A percentile compares a stretch with the other conserved stretches of the same genome.
Conservation (phyloP, 2,888 invertebrate species). For the Drosophila trichaetosa region DNA sequence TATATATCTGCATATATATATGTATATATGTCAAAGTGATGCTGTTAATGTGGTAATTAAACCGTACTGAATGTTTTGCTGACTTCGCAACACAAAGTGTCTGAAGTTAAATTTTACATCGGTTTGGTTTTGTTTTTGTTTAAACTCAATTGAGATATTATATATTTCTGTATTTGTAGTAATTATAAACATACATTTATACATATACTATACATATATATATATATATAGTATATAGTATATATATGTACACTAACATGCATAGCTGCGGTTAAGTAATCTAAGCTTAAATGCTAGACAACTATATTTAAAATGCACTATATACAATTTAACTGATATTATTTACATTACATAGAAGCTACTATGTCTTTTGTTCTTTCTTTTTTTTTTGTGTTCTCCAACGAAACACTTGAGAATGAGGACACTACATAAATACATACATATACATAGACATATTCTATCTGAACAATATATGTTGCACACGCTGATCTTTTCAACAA, state of each 20-base stretch:
- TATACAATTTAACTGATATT: conserved; percentile 58
- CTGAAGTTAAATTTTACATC: background rate
- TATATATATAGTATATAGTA: background rate
- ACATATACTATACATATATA: conserved; percentile 7
- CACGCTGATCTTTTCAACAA: conserved; percentile 48
- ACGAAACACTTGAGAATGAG: conserved; percentile 6
- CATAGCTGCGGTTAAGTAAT: conserved; percentile 41
- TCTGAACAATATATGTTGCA: conserved; percentile 51
- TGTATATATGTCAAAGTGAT: conserved; percentile 11
- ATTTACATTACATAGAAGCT: conserved; percentile 47
- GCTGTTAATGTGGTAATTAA: conserved; percentile 15
- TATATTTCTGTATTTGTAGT: conserved; percentile 26
- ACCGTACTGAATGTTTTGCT: conserved; percentile 1
- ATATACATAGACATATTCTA: conserved; percentile 20
- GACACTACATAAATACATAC: conserved; percentile 34
- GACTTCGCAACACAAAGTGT: conserved; percentile 11
- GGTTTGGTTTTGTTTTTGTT: conserved; percentile 8
- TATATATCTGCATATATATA: background rate
- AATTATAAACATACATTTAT: conserved; percentile 2
- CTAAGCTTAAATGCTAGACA: conserved; percentile 40
- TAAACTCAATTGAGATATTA: conserved; percentile 27
- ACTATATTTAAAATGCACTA: conserved; percentile 54
- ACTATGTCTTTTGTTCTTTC: conserved; percentile 7
- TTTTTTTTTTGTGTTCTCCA: background rate
- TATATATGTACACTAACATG: conserved; percentile 22